Base-by-base conservation (phyloP, 2,888 invertebrate genomes). In the Rhodophaea formosa region DNA sequence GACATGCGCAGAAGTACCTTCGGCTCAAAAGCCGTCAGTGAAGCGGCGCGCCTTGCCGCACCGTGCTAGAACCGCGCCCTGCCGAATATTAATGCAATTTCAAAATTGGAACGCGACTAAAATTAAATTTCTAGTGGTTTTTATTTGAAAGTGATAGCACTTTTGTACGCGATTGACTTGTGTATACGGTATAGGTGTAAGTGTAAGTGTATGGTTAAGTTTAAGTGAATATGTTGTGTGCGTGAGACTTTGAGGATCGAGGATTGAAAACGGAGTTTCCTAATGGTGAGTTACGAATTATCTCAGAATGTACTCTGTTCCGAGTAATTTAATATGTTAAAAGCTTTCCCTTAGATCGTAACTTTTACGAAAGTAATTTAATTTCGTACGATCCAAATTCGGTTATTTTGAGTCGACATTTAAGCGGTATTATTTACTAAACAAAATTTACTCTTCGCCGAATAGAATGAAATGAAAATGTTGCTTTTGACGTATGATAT, bases 1-100 rank as follows among this genome's bases (percentile, higher is more conserved):
- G 69, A 73, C 85, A 86, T 90, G 89, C 89, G 89, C 89, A 89
- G 79, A 77, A 63, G 60, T 55, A 43, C 43, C 65, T 63, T 71
- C 71, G 72, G 73, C 72, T 81, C 83, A 83, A 80, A 82, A 71
- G 75, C 80, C 78, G 75, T 74, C 86, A 86, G 88, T 82, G 72
- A 62, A 72, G 75, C 82, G 82, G 75, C 72, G 77, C 74, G 80
- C 76, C 75, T 79, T 79, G 84, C 77, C 84, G 88, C 79, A 80
- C 73, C 75, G 75, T 66, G 70, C 67, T 69, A 62, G 67, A 80
- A 73, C 85, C 85, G 83, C 83, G 75, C 80, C 79, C 80, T 59
- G 63, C 62, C 64, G 61, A 67, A 68, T 62, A 66, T 65, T 64
- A 62, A 63, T 65, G 62, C 63, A 66, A 65, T 67, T 68, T 66